Conservation (phyloP, 2,888 invertebrate species). For the Rhaphigaster nebulosa region DNA sequence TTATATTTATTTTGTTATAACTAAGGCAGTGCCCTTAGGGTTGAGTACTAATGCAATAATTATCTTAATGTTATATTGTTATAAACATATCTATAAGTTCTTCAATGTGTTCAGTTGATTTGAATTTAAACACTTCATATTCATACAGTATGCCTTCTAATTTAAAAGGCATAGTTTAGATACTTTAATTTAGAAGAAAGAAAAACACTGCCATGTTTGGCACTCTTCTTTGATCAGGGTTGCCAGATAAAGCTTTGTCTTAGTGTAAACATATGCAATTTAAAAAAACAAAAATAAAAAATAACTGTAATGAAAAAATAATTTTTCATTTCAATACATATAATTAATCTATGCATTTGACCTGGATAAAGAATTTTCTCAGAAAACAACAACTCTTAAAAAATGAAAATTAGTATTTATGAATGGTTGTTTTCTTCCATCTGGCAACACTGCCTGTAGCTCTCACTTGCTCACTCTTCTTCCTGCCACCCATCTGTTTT, state of each 20-base stretch:
- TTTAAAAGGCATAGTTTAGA: slow-evolving; percentile 10
- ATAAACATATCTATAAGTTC: slow-evolving; percentile 49
- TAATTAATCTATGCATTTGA: background rate
- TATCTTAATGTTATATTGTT: slow-evolving; percentile 36
- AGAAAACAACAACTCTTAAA: background rate
- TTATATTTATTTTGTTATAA: background rate
- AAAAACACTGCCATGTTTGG: slow-evolving; percentile 56
- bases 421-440: slow-evolving; percentile 57
- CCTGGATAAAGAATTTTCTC: too few relatives aligned
- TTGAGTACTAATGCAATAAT: slow-evolving; percentile 31
- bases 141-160: slow-evolving; percentile 10
- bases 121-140: slow-evolving; percentile 39
- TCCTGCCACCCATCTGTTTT: slow-evolving; percentile 55
- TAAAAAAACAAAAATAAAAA: too few relatives aligned
- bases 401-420: background rate
- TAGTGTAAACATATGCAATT: background rate
- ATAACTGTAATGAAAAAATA: background rate
- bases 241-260: slow-evolving; percentile 49
- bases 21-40: slow-evolving; percentile 28
- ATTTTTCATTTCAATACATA: background rate
- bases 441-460: slow-evolving; percentile 52
- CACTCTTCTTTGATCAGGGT: slow-evolving; percentile 50
- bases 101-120: slow-evolving; percentile 38
- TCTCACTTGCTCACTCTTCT: slow-evolving; percentile 58
- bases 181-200: slow-evolving; percentile 4